phyloP scores from a whole-genome alignment of 2,888 invertebrate genomes.

The Rhingia rostrata region DNA sequence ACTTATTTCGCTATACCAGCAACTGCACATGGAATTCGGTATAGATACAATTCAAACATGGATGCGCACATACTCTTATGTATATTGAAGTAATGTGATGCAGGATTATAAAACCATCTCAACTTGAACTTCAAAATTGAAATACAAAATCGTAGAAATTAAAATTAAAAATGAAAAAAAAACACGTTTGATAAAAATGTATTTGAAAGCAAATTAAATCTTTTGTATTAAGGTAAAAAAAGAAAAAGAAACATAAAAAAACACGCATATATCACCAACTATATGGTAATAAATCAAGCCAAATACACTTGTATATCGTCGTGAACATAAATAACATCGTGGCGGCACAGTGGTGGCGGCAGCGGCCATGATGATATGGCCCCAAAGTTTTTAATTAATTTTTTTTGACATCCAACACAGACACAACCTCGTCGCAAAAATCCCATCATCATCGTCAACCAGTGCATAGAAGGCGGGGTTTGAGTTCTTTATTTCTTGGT shows the following conservation, averaged over 20 bases:
- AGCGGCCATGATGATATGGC: constrained; percentile 73
- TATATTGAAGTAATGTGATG: not conserved
- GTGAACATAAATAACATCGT: constrained; percentile 72
- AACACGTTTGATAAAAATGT: constrained; percentile 20
- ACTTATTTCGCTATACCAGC: constrained; percentile 61
- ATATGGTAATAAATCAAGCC: constrained; percentile 73
- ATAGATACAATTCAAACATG: not conserved
- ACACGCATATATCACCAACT: constrained; percentile 76
- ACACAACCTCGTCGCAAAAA: constrained; percentile 25
- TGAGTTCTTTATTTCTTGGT: not conserved
- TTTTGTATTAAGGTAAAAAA: constrained; percentile 66
- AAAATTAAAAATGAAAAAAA: constrained; percentile 8
- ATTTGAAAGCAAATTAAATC: constrained; percentile 69
- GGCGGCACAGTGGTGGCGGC: constrained; percentile 60
- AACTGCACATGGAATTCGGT: constrained; percentile 43
- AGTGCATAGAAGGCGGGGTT: constrained; percentile 63
- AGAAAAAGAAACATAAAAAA: constrained; percentile 76
- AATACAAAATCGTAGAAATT: constrained; percentile 13
- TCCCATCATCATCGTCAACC: constrained; percentile 10
- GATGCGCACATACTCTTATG: not conserved
- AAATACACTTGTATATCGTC: constrained; percentile 75
- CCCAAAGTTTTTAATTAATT: constrained; percentile 73
- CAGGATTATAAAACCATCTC: constrained; percentile 20
- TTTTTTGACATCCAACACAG: constrained; percentile 56
- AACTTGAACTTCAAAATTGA: constrained; percentile 42